Base-by-base conservation (phyloP, 1,140 invertebrate genomes). In the Agrypnia vestita region DNA sequence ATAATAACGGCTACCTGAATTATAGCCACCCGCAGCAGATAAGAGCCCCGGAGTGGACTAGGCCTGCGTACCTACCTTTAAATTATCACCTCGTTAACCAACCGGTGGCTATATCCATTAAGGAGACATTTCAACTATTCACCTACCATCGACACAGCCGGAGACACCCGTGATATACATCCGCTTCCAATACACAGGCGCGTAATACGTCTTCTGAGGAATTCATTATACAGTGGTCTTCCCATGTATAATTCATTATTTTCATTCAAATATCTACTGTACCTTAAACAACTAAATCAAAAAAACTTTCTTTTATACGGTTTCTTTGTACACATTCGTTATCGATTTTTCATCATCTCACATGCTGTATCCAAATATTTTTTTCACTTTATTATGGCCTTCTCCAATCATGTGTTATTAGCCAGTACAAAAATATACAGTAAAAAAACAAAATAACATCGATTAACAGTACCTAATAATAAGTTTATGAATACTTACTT, bases 11-110 rank as follows among this genome's bases (percentile, higher is more conserved):
- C 73, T 69, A 80, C 79, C 79, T 80, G 79, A 81, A 55, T 77
- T 81, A 81, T 81, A 12, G 67, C 13, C 55, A 47, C 64, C 75
- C 67, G 9, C 19, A 7, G 44, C 15, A 71, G 67, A 71, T 71
- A 71, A 49, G 44, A 49, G 43, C 67, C n/a, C 17, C 19, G n/a
- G 19, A 51, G 35, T 44, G 25, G 7, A 13, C 35, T 67, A 71
- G 44, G 44, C 11, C 13, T 19, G 21, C 1, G 59, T 56, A 25
- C 72, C 51, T 55, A 69, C 62, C 71, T 81, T 81, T 81, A 81
- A 81, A 81, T 81, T 81, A 81, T 81, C 80, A 78, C 80, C 47
- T 81, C 80, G 80, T 81, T 81, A 81, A 55, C 49, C 11, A 35
- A n/a, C 71, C 71, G 53, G 49, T 73, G 51, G n/a, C 71, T 55